phyloP scores from a whole-genome alignment of 1,140 invertebrate species.

The Drosophila watanabei region DNA sequence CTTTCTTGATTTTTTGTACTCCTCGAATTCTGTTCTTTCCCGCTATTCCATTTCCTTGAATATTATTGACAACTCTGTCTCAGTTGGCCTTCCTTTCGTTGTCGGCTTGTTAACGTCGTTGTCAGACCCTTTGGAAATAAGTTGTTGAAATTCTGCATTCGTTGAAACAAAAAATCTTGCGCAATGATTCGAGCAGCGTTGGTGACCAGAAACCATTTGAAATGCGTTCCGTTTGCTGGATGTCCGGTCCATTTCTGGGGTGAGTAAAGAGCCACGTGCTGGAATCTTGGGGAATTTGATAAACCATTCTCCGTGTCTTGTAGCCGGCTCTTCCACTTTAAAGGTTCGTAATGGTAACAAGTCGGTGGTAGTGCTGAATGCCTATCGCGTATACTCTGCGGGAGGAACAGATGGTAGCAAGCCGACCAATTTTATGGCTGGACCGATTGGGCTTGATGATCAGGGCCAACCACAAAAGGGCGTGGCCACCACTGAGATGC shows the following conservation, averaged over 20 bases:
- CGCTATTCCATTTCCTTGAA: background rate
- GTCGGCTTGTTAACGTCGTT: constrained; percentile 5
- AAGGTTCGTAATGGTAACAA: background rate
- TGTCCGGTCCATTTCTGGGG: background rate
- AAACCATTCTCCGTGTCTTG: background rate
- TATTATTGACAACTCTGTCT: constrained; percentile 5
- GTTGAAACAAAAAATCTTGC: background rate
- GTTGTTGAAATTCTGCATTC: constrained; percentile 28
- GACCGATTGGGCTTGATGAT: background rate
- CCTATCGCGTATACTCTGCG: constrained; percentile 7
- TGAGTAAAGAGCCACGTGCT: constrained; percentile 15
- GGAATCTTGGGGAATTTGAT: too few relatives aligned
- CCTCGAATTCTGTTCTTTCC: background rate
- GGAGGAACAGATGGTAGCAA: background rate
- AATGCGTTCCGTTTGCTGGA: background rate
- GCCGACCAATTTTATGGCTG: constrained; percentile 7
- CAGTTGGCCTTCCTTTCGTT: constrained; percentile 14
- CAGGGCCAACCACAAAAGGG: background rate
- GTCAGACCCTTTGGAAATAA: constrained; percentile 17
- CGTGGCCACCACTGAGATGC: background rate
- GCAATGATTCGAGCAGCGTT: constrained; percentile 30
- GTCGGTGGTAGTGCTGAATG: background rate
- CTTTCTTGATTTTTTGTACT: background rate
- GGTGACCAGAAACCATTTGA: background rate
- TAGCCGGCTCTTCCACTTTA: constrained; percentile 10